Conservation (phyloP, 2,888 invertebrate species). For the Ormyrus labotus region DNA sequence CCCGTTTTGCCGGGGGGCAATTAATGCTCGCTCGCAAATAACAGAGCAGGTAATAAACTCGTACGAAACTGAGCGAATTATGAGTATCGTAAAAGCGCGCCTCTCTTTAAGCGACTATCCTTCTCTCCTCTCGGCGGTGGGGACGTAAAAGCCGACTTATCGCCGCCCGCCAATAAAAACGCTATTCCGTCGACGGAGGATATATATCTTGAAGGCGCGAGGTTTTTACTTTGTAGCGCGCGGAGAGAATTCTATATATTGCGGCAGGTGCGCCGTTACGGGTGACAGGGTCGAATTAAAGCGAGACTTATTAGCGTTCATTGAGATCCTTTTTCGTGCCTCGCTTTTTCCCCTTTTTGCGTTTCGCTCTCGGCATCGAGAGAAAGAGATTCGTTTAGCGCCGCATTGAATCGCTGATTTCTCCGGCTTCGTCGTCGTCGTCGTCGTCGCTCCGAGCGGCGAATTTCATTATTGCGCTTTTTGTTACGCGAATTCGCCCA, state of each 20-base stretch:
- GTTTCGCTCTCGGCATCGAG: not conserved
- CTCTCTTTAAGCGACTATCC: too few species aligned
- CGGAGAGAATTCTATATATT: not conserved
- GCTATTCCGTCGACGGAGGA: too few species aligned
- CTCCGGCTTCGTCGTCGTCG: not conserved
- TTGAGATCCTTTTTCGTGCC: constrained; percentile 8
- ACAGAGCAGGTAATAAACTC: too few species aligned
- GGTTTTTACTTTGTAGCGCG: too few species aligned
- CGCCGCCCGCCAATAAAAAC: too few species aligned
- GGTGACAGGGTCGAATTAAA: not conserved
- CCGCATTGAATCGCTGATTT: constrained; percentile 28
- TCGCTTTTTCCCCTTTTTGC: not conserved
- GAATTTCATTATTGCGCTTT: constrained; percentile 22
- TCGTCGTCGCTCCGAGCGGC: not conserved
- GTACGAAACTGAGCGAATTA: too few species aligned
- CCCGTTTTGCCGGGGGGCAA: too few species aligned
- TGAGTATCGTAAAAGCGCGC: too few species aligned
- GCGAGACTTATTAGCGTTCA: constrained; percentile 16
- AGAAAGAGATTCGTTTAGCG: constrained; percentile 19
- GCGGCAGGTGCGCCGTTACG: not conserved
- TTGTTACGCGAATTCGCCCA: not conserved
- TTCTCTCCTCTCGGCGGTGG: too few species aligned
- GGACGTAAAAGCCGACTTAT: too few species aligned
- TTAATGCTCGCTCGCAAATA: too few species aligned
- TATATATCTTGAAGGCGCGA: too few species aligned